Percentiles rank a stretch among this genome's conserved stretches.
phyloP scores from a whole-genome alignment of 2,113 vertebrate genomes.

The Stictonetta naevosa region DNA sequence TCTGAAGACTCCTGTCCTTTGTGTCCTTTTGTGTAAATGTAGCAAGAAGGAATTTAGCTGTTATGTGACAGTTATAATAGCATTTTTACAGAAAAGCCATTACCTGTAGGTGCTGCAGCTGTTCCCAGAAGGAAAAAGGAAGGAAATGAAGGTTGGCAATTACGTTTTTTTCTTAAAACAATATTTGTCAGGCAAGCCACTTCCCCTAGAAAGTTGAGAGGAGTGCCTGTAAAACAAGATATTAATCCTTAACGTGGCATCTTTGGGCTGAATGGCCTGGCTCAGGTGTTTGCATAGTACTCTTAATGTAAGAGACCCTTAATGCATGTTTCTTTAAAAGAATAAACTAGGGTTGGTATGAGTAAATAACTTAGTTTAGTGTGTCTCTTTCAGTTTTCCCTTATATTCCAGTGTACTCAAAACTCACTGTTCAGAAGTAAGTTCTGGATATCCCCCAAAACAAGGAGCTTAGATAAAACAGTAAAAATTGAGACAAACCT shows the following conservation, averaged over 20 bases:
- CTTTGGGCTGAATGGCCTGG: not conserved
- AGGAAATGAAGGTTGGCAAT: rapidly evolving
- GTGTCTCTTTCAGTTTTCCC: not conserved
- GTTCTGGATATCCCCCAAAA: not conserved
- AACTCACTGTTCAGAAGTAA: not conserved
- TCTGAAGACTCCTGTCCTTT: not conserved
- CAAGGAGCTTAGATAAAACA: not conserved
- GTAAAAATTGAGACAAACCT: not conserved
- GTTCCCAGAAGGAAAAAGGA: not conserved
- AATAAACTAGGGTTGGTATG: not conserved
- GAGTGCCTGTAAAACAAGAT: not conserved
- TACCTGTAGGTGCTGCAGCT: not conserved
- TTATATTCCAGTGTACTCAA: not conserved
- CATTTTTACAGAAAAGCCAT: not conserved
- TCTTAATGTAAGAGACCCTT: not conserved
- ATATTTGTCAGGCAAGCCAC: not conserved
- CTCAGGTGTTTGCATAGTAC: not conserved
- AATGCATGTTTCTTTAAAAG: not conserved
- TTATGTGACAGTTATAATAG: not conserved
- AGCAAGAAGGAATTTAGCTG: not conserved
- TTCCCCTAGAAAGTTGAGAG: not conserved
- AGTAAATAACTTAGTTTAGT: not conserved
- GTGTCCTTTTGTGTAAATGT: not conserved
- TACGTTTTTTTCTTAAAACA: not conserved
- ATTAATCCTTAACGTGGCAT: not conserved